Percentiles rank a stretch among this genome's conserved stretches.
Conservation (phyloP, 2,888 invertebrate genomes). For the Digitonthophagus gazella region DNA sequence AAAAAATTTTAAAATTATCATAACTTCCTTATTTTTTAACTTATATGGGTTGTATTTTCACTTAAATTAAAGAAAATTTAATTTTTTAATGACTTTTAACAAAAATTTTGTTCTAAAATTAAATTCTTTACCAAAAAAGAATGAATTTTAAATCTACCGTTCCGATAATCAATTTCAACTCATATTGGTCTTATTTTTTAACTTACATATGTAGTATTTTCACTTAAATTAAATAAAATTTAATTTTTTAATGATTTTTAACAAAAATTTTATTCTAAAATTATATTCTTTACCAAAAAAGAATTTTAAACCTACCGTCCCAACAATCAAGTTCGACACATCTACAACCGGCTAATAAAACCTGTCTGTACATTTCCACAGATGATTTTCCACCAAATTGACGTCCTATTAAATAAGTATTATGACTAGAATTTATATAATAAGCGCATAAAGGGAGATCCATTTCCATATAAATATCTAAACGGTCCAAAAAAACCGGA, state of each 20-base stretch:
- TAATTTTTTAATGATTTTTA: background rate
- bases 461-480: conserved; percentile 98
- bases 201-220: no score
- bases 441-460: conserved; percentile 97
- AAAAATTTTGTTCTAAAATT: conserved; percentile 12
- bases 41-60: no score
- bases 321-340: conserved; percentile 98
- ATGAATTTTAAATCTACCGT: no score
- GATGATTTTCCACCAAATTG: conserved; percentile 98
- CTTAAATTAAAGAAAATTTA: background rate
- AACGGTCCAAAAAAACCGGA: conserved; percentile 96
- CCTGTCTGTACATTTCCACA: conserved; percentile 99
- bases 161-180: no score
- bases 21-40: no score
- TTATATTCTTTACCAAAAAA: no score
- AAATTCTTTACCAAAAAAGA: background rate
- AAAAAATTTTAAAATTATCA: no score
- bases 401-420: conserved; percentile 89
- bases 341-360: conserved; percentile 93
- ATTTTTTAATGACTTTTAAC: background rate
- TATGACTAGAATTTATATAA: conserved; percentile 98
- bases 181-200: no score
- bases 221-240: background rate
- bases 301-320: conserved; percentile 78
- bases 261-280: no score